Evolutionary conservation across 2,888 invertebrate genomes (phyloP).

Genomic region (Emmelina monodactyla): DNA sequence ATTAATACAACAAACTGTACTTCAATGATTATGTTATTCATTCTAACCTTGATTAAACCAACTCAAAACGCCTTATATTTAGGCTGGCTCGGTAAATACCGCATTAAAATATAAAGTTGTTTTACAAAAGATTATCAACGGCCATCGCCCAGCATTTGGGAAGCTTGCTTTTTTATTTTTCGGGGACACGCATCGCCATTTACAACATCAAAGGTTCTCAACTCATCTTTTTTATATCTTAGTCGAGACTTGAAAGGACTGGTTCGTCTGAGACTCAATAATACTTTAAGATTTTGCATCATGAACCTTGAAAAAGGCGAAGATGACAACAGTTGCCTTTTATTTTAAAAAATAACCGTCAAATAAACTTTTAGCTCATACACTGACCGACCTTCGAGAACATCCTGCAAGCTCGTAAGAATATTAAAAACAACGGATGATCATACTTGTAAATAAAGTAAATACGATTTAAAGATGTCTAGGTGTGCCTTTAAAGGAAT

Average conservation of each 20-base stretch:
- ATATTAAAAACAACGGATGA: constrained; percentile 1
- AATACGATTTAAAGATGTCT: no score
- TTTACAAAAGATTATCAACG: neutral
- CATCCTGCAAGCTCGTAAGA: neutral
- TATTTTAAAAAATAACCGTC: constrained; percentile 1
- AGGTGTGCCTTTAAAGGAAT: no score
- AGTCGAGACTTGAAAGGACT: constrained; percentile 1
- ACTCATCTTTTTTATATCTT: constrained; percentile 30
- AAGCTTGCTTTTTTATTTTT: constrained; percentile 24
- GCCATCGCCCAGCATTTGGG: constrained; percentile 15
- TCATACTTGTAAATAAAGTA: no score
- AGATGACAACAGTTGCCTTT: constrained; percentile 1
- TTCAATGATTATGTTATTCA: no score
- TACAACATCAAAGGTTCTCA: constrained; percentile 35
- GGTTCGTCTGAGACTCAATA: constrained; percentile 3
- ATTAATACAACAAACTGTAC: no score
- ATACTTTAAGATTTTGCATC: constrained; percentile 6
- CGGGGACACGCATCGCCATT: constrained; percentile 39
- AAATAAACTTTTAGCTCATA: constrained; percentile 1
- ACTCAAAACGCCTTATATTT: no score
- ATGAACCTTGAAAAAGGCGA: constrained; percentile 5
- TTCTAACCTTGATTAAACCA: no score
- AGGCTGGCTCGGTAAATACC: no score
- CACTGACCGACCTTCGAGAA: neutral
- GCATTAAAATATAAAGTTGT: neutral